Percentiles rank a stretch among this genome's conserved stretches.
These are phyloP conservation scores for Leucophora obtusa DNA, from an alignment of 2,888 invertebrate species.

Conservation along the genomic window DNA sequence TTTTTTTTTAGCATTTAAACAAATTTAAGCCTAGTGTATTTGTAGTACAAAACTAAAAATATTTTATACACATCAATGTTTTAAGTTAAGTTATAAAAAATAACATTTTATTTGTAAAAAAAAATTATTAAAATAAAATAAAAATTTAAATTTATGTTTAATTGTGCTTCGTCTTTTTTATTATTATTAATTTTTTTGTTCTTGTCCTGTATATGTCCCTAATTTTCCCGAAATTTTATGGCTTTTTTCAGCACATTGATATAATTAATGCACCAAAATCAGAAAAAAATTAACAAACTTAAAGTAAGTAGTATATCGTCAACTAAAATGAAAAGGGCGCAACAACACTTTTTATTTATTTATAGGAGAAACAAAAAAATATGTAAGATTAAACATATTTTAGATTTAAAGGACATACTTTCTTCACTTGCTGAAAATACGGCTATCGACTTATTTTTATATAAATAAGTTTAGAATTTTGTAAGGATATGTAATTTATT, in stretches of 20 bases:
- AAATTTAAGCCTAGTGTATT: conserved; percentile 52
- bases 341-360: too few relatives aligned
- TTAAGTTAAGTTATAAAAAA: neutral
- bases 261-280: conserved; percentile 33
- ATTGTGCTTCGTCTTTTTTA: conserved; percentile 1
- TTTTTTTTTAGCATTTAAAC: conserved; percentile 36
- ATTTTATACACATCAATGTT: conserved; percentile 10
- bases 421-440: too few relatives aligned
- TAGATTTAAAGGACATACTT: too few relatives aligned
- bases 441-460: too few relatives aligned
- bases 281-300: neutral
- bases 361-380: too few relatives aligned
- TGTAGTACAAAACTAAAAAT: conserved; percentile 57
- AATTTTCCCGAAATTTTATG: conserved; percentile 7
- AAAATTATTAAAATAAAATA: neutral
- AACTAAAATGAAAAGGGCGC: too few relatives aligned
- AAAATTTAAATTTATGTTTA: conserved; percentile 6
- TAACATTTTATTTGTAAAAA: neutral
- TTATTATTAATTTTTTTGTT: neutral
- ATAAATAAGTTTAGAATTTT: too few relatives aligned
- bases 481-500: too few relatives aligned
- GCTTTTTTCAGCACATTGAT: conserved; percentile 16
- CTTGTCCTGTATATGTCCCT: conserved; percentile 19
- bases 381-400: too few relatives aligned
- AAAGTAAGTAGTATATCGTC: too few relatives aligned